Evolutionary conservation across 2,888 invertebrate species (phyloP).

Genomic region (Cistogaster globosa): DNA sequence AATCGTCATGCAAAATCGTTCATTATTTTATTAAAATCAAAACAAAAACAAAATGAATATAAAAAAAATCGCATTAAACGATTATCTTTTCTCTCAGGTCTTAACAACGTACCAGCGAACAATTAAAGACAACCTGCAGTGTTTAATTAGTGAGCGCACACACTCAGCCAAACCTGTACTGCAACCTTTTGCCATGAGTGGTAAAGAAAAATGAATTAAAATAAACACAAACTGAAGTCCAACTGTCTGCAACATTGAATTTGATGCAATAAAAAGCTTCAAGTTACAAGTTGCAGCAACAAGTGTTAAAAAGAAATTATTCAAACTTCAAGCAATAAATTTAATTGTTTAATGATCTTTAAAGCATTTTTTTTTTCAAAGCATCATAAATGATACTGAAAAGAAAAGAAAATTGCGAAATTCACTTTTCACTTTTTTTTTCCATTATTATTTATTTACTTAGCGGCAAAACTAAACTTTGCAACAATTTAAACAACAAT

Average conservation of each 20-base stretch:
- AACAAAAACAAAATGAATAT: constrained; percentile 11
- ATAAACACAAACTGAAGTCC: neutral
- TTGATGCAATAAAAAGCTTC: neutral
- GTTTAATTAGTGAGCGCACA: constrained; percentile 43
- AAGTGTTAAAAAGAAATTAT: constrained; percentile 47
- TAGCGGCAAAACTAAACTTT: constrained; percentile 32
- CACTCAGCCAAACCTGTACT: constrained; percentile 1
- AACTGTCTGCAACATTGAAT: constrained; percentile 33
- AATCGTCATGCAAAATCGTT: constrained; percentile 53
- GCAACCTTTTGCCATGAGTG: too few relatives aligned
- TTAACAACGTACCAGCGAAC: constrained; percentile 13
- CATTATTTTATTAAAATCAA: constrained; percentile 41
- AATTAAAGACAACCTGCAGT: constrained; percentile 51
- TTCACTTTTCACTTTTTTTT: constrained; percentile 64
- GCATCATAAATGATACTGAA: neutral
- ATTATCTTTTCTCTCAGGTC: constrained; percentile 49
- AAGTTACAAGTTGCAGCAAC: constrained; percentile 16
- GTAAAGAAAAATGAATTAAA: too few relatives aligned
- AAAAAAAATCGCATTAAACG: constrained; percentile 31
- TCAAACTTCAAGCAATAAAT: constrained; percentile 56
- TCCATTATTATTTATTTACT: constrained; percentile 29
- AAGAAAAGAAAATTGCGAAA: constrained; percentile 16
- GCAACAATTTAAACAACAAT: constrained; percentile 32
- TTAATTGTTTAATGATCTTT: constrained; percentile 46
- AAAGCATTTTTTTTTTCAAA: too few relatives aligned